Conservation (phyloP, 2,797 vertebrate species). For the Synaphobranchus kaupii region DNA sequence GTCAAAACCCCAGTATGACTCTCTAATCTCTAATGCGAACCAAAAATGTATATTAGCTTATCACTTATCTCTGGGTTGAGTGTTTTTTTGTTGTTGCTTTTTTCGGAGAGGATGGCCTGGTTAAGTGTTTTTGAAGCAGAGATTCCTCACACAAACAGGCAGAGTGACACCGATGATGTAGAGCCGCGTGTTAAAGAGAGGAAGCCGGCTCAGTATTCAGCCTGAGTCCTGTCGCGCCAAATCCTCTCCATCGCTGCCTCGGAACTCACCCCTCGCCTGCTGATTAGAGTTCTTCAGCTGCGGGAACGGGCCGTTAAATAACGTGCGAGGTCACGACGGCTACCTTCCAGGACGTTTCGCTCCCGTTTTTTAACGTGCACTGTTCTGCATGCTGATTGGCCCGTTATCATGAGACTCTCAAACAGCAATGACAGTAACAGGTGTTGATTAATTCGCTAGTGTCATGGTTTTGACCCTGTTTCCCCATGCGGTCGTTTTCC, state of each 20-base stretch:
- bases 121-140: not conserved
- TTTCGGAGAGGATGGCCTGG: not conserved
- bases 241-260: not conserved
- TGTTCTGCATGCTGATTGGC: not conserved
- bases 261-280: not conserved
- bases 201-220: not conserved
- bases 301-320: not conserved
- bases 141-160: not conserved
- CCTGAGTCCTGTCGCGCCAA: not conserved
- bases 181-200: not conserved
- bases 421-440: not conserved
- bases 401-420: not conserved
- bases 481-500: no score
- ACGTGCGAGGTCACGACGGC: not conserved
- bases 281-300: not conserved
- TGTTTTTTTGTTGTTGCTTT: not conserved
- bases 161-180: not conserved
- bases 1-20: not conserved
- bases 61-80: not conserved
- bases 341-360: not conserved
- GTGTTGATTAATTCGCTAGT: no score
- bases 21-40: not conserved
- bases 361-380: not conserved
- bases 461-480: no score
- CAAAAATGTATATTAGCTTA: not conserved